Evolutionary conservation across 1,140 invertebrate genomes (phyloP), one percentile per base, ranked within the genome.

Genomic region (Bombus waltoni): DNA sequence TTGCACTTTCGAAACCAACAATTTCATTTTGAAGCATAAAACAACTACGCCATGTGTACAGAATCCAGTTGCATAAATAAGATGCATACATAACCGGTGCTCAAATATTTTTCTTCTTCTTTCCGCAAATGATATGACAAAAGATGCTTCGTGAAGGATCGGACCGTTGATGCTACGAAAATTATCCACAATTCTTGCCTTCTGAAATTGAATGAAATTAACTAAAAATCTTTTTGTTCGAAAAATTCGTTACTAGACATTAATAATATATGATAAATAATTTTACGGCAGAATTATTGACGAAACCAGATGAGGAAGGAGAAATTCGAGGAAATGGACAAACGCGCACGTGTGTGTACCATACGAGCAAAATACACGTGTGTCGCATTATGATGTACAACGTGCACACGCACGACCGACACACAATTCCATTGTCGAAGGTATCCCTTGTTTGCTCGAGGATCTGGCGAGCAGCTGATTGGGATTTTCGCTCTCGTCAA

Each of bases 401-500:
- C 72, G 76, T 57, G 77, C 85, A 74, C 84, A 88, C 79, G 85
- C 71, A 83, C 65, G 85, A 68, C 66, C 80, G 32, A 85, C 68
- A 88, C 92, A 86, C 89, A 86, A 85, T 90, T 83, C 89, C 82
- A 93, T 94, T 94, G 93, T 94, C 86, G 53, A 84, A 81, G 88
- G 87, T 86, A 89, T 92, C 85, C 88, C 91, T 92, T 92, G 90
- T 94, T 92, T 93, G 92, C 84, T 92, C 85, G 86, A 91, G 89
- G 87, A 93, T 93, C 91, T 92, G 92, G 89, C 85, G 78, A 93
- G 92, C 93, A 94, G 93, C 93, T 94, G 93, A 94, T 94, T 93
- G 93, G 92, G 93, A 93, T 94, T 93, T 94, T 92, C 92, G 86
- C 87, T 90, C 81, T 79, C 75, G 38, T 82, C 88, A 68, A 83